Base-by-base conservation (phyloP, 2,797 vertebrate species). In the Notoglanidium macrostoma region DNA sequence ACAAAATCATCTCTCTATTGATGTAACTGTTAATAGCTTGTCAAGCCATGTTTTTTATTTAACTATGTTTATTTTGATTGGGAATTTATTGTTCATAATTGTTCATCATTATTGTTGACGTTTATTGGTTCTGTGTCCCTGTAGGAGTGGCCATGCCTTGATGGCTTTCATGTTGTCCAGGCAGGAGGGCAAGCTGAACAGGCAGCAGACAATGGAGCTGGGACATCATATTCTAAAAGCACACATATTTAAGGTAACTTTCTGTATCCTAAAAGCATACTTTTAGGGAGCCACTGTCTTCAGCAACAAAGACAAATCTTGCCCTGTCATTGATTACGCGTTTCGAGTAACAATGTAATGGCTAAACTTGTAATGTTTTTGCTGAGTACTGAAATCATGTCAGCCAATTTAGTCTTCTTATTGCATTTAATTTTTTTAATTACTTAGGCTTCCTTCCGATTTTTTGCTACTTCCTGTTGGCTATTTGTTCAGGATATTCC, bases 161-260 rank as follows among this genome's bases (percentile, higher is more conserved):
- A 95, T 99, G 95, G 98, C 98, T 1, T 99, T 99, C 95, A 99
- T 99, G 98, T 97, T 99, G 90, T 99, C 98, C 6, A 96, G 98
- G 68, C 98, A 98, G 93, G 98, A 98, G 90, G 97, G 97, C 86
- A 99, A 99, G 91, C 94, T 99, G 90, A 99, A 99, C 92, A 97
- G 98, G 23, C 98, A 99, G 84, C 98, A 99, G 92, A 99, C 98
- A 15, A 97, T 99, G 97, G 98, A 99, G 92, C 96, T 99, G 5
- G 98, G 98, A 86, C 98, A 99, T 90, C 98, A 99, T 91, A 99
- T 99, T 90, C 97, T 99, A 59, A 99, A 99, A 96, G 98, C 98
- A 1, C 98, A 99, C 92, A 99, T 99, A 93, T 99, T 99, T 92
- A 99, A 99, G 98, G 98, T 99, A 96, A 83, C 82, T 12, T 40